Conservation (phyloP, 2,888 invertebrate species). For the Aricia artaxerxes region DNA sequence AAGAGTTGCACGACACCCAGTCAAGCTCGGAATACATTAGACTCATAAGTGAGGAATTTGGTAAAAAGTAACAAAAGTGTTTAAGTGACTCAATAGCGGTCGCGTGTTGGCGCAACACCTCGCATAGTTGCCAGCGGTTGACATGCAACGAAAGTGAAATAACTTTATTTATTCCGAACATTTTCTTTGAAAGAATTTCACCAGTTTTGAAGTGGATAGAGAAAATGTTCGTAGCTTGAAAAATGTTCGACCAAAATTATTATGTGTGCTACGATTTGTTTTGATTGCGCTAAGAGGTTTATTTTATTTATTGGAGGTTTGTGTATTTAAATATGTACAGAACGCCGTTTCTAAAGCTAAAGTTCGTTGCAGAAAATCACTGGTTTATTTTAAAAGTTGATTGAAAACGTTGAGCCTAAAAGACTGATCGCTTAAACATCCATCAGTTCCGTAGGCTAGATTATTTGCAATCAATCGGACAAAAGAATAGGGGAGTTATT, state of each 20-base stretch:
- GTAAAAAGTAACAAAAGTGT: constrained; percentile 21
- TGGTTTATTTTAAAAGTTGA: neutral
- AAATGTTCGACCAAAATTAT: neutral
- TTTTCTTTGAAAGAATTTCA: constrained; percentile 24
- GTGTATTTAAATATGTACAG: neutral
- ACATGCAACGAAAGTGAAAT: constrained; percentile 31
- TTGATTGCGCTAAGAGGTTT: neutral
- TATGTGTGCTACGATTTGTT: neutral
- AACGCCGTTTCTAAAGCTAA: neutral
- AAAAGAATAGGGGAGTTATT: constrained; percentile 64
- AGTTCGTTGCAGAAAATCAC: neutral
- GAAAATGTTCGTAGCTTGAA: neutral
- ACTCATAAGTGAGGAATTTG: neutral
- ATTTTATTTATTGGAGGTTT: no score
- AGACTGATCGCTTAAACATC: constrained; percentile 46
- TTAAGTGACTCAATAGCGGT: constrained; percentile 28
- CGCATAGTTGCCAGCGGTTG: constrained; percentile 20
- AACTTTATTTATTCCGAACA: constrained; percentile 23
- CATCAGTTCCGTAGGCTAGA: constrained; percentile 58
- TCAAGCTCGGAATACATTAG: neutral
- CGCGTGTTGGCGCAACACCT: constrained; percentile 28
- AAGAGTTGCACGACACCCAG: neutral
- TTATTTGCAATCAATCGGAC: constrained; percentile 74
- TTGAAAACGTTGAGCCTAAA: constrained; percentile 9
- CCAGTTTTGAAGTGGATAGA: neutral